phyloP scores from a whole-genome alignment of 1,140 invertebrate genomes.

The Galleria mellonella region DNA sequence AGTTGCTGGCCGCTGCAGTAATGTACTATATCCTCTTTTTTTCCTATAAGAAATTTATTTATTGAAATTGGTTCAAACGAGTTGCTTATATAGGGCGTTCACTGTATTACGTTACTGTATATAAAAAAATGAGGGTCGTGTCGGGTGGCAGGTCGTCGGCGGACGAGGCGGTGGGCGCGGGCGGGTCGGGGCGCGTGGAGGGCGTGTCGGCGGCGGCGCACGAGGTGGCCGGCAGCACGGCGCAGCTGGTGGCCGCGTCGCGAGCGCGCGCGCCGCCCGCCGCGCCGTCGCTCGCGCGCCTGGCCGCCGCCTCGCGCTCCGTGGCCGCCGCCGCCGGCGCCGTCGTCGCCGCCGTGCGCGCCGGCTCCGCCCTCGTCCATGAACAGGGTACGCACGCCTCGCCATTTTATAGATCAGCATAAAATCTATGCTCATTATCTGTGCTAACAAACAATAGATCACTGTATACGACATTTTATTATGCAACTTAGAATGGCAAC shows the following conservation, averaged over 20 bases:
- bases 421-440: no score
- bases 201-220: constrained; percentile 96
- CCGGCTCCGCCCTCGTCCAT: constrained; percentile 44
- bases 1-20: no score
- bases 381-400: constrained; percentile 27
- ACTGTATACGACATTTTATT: no score
- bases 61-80: no score
- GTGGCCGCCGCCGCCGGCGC: constrained; percentile 98
- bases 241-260: constrained; percentile 96
- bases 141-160: constrained; percentile 88
- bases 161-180: constrained; percentile 91
- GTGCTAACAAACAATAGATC: no score
- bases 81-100: no score
- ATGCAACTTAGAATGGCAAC: no score
- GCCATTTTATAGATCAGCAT: no score
- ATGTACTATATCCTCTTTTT: no score
- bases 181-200: constrained; percentile 91
- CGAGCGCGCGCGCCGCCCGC: constrained; percentile 91
- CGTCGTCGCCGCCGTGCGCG: constrained; percentile 94
- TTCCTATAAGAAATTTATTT: no score
- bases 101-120: no score
- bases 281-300: constrained; percentile 83
- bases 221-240: constrained; percentile 97
- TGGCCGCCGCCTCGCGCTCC: constrained; percentile 89
- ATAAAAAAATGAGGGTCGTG: no score